Base-by-base conservation (phyloP, 2,113 vertebrate genomes). In the Mixornis gularis region DNA sequence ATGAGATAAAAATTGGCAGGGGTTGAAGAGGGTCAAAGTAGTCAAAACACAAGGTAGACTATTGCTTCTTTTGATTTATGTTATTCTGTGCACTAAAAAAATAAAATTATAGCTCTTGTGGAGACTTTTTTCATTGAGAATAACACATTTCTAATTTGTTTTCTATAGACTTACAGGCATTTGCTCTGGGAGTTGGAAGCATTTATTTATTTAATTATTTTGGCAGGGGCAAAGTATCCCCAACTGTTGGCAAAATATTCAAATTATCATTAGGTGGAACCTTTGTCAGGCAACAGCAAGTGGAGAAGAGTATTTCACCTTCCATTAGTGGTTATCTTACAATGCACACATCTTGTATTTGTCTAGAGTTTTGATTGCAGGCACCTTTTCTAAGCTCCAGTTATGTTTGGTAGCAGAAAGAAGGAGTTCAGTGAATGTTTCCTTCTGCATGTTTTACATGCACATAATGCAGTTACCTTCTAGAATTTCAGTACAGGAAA, bases 1-100 rank as follows among this genome's bases (percentile, higher is more conserved):
- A 99, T 98, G 98, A 99, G 98, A 99, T 98, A 97, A 98, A 99
- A 98, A 98, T 98, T 98, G 98, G 98, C 99, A 99, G 98, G 98
- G 98, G 98, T 99, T 98, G 98, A 98, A 94, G 96, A 97, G 98
- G 97, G 98, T 98, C 96, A 97, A 95, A 97, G 96, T 96, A 97
- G 98, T 98, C 98, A 97, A 97, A 98, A 98, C 97, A 98, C 89
- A 97, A 97, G 97, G 97, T 97, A 95, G 97, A 98, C 96, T 96
- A 96, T 97, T 92, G 97, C 96, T 97, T 94, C 95, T 95, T 98
- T 97, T 98, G 98, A 98, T 98, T 98, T 98, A 98, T 98, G 97
- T 97, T 98, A 97, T 97, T 96, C 94, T 79, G 85, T 80, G 87
- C 89, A 85, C 94, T 87, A 95, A 96, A 98, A 97, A 97, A 97